Percentiles rank a stretch among this genome's conserved stretches.
Conservation (phyloP, 92 coral and sea anemone species). For the Palythoa grandis region DNA sequence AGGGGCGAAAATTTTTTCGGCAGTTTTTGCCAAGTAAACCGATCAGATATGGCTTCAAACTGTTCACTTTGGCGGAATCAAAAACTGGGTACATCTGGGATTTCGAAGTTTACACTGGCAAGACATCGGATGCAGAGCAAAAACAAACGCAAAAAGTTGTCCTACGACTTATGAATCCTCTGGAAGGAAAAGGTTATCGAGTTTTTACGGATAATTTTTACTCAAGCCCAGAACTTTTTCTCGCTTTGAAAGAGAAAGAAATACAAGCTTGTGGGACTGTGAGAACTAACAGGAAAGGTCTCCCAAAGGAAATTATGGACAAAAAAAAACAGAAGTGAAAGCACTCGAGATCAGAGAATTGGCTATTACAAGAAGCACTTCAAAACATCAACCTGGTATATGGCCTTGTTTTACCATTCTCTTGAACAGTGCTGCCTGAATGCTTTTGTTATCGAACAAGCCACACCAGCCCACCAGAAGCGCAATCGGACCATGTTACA, state of each 20-base stretch:
- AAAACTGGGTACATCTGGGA: conserved; percentile 43
- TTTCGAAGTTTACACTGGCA: conserved; percentile 46
- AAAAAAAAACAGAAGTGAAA: conserved; percentile 36
- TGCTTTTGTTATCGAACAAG: conserved; percentile 14
- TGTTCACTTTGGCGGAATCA: conserved; percentile 51
- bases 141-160: conserved; percentile 41
- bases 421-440: conserved; percentile 7
- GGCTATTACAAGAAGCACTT: conserved; percentile 22
- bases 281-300: conserved; percentile 35
- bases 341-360: neutral
- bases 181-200: conserved; percentile 45
- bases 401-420: conserved; percentile 16
- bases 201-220: conserved; percentile 54
- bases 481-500: conserved; percentile 25
- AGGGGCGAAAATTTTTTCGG: too few species aligned
- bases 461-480: conserved; percentile 10
- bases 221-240: conserved; percentile 37
- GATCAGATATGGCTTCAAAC: conserved; percentile 53
- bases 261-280: conserved; percentile 59
- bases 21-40: conserved; percentile 50
- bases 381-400: conserved; percentile 20
- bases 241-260: conserved; percentile 29
- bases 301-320: conserved; percentile 44
- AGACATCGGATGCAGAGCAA: conserved; percentile 34
- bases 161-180: conserved; percentile 27